phyloP scores from a whole-genome alignment of 2,797 vertebrate genomes.

The Eutrigla gurnardus region DNA sequence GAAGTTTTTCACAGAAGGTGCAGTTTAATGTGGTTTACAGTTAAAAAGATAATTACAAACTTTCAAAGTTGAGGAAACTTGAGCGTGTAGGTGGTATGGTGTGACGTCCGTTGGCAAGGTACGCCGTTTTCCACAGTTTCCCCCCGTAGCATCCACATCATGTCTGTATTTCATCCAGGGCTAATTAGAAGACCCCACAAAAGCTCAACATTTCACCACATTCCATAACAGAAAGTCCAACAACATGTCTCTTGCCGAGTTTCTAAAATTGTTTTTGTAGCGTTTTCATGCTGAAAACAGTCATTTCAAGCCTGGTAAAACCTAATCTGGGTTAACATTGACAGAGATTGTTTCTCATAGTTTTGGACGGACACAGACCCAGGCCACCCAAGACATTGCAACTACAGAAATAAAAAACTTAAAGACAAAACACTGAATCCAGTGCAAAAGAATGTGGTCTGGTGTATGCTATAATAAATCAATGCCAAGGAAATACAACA shows the following conservation, averaged over 20 bases:
- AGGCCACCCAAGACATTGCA: constrained; percentile 39
- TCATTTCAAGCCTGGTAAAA: constrained; percentile 56
- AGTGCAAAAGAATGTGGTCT: constrained; percentile 17
- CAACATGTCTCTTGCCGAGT: constrained; percentile 54
- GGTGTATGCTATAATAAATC: constrained; percentile 46
- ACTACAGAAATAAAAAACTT: neutral
- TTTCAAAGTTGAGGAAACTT: constrained; percentile 75
- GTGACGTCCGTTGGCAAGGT: constrained; percentile 78
- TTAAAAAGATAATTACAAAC: constrained; percentile 77
- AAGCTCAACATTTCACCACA: constrained; percentile 71
- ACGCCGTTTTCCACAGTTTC: constrained; percentile 80
- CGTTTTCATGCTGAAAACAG: constrained; percentile 64
- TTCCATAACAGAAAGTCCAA: constrained; percentile 67
- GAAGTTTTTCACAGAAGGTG: constrained; percentile 63
- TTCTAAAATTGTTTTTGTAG: constrained; percentile 59
- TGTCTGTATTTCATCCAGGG: constrained; percentile 73
- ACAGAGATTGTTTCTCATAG: constrained; percentile 50
- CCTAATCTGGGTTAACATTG: constrained; percentile 65
- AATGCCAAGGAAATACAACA: constrained; percentile 33
- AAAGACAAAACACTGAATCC: constrained; percentile 30
- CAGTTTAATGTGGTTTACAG: constrained; percentile 72
- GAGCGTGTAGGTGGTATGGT: constrained; percentile 71
- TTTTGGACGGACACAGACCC: constrained; percentile 40
- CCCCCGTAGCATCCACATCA: constrained; percentile 74
- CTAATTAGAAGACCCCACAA: constrained; percentile 75